Evolutionary conservation across 2,888 invertebrate species (phyloP), one percentile per base, ranked within the genome.

Genomic region (Melieria crassipennis): DNA sequence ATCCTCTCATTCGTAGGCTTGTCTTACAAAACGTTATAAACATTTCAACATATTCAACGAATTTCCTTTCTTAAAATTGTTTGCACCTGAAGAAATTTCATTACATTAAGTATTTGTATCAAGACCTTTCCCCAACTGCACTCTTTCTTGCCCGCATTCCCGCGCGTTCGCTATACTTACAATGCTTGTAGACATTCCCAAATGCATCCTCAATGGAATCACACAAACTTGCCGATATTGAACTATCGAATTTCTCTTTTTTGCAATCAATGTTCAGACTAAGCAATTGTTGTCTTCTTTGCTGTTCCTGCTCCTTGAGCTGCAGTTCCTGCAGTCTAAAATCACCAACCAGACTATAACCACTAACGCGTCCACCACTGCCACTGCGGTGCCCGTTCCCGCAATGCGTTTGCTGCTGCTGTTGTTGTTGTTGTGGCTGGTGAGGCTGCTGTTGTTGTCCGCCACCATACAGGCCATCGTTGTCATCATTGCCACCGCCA

Each of bases 161-260:
- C 43, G 13, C 9, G 13, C 43, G 7, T 16, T 56, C 56, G 5
- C 16, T 7, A 80, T 84, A 86, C 86, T 86, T 85, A 86, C 86
- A 86, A 79, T 84, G 85, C 78, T 86, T 87, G 79, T 83, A 87
- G 73, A 83, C 84, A 79, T 83, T 83, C 73, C 84, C 85, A 77
- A 85, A 86, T 73, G 83, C 80, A 78, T 87, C 87, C 70, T 86
- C 87, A 62, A 85, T 84, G 72, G 85, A 81, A 79, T 83, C 84
- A 82, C 83, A 84, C 76, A 86, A 80, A 75, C 80, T 82, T 56
- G 80, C 76, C 69, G 80, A 76, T 5, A 75, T 70, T 67, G 79
- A 75, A 55, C 76, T 78, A 69, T 83, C 82, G 69, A 78, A 82
- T 75, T 84, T 84, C 74, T 82, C 83, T 75, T 84, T 85, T 79